Evolutionary conservation across 2,113 vertebrate genomes (phyloP).

Genomic region (Anthoscopus minutus): DNA sequence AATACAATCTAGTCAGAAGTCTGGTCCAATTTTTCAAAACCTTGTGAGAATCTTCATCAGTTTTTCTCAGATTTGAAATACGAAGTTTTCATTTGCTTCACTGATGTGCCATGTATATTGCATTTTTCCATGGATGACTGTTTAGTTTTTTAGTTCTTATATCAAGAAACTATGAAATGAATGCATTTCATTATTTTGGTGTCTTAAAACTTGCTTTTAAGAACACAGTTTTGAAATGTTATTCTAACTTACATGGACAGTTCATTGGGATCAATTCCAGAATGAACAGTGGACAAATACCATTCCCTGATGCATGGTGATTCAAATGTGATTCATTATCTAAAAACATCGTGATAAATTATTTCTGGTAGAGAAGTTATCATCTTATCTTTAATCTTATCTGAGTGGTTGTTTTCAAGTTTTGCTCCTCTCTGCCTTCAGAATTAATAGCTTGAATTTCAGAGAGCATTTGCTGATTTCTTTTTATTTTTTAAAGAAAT

Average conservation of each 20-base stretch:
- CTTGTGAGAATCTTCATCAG: background rate
- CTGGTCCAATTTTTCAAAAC: background rate
- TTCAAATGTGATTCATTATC: background rate
- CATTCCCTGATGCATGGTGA: background rate
- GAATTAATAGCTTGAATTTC: background rate
- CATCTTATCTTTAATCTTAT: background rate
- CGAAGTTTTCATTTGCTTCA: background rate
- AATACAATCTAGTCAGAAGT: background rate
- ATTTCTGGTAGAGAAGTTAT: background rate
- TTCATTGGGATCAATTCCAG: background rate
- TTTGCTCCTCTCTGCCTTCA: background rate
- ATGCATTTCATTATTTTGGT: background rate
- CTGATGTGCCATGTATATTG: background rate
- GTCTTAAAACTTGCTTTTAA: background rate
- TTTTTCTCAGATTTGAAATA: background rate
- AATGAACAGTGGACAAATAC: background rate
- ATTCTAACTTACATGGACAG: background rate
- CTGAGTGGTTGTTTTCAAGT: background rate
- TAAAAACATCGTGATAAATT: background rate
- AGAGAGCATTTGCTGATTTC: background rate
- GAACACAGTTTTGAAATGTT: background rate
- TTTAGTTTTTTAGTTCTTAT: background rate
- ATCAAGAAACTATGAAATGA: background rate
- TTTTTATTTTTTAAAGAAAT: background rate
- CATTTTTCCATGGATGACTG: rapidly evolving